Evolutionary conservation across 2,888 invertebrate genomes (phyloP).

Genomic region (Pristionchus maxplancki): DNA sequence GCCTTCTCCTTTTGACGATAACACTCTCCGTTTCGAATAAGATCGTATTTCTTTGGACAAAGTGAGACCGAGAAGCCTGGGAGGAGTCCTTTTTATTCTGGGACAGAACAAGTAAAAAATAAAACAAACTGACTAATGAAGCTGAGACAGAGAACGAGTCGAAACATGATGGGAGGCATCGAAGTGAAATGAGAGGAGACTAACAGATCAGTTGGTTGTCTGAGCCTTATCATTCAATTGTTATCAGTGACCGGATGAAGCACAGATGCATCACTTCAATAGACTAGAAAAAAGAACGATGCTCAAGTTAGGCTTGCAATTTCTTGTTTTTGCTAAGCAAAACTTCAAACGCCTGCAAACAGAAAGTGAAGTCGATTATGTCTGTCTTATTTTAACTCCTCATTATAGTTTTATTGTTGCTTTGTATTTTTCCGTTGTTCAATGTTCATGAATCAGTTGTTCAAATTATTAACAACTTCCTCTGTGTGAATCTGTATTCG

Average conservation of each 20-base stretch:
- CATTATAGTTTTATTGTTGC: background rate
- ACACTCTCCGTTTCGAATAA: background rate
- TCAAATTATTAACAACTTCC: background rate
- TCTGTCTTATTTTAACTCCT: too few relatives aligned
- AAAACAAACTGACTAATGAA: background rate
- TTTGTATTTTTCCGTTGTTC: background rate
- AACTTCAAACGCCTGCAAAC: too few relatives aligned
- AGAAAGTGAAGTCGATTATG: too few relatives aligned
- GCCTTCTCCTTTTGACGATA: background rate
- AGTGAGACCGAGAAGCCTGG: background rate
- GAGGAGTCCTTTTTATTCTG: background rate
- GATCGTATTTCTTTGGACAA: background rate
- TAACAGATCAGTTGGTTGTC: background rate
- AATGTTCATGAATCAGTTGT: background rate
- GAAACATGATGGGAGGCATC: background rate
- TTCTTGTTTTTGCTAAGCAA: too few relatives aligned
- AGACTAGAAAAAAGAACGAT: too few relatives aligned
- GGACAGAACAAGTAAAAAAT: too few relatives aligned
- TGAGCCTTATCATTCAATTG: background rate
- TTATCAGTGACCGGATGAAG: background rate
- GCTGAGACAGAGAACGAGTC: background rate
- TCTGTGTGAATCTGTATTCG: background rate
- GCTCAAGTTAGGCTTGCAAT: too few relatives aligned
- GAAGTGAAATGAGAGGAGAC: background rate
- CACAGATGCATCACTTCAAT: background rate